Evolutionary conservation across 2,113 vertebrate species (phyloP), one percentile per base, ranked within the genome.

Genomic region (Sterna hirundo): DNA sequence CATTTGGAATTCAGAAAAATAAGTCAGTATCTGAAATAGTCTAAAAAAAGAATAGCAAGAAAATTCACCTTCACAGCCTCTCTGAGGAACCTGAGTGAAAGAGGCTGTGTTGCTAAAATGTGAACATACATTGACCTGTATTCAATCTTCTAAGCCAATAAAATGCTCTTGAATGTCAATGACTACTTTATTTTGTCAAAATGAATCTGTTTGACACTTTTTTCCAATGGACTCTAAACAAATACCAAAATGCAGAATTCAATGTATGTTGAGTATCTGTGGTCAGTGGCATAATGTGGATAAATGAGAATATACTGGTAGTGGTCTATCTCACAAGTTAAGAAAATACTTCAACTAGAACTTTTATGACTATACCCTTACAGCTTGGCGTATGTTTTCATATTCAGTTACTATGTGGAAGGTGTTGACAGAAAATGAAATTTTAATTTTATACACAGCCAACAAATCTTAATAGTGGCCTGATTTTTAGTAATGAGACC

Each of bases 391-490:
- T 93, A 58, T 94, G 92, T 97, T 97, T 96, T 95, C 94, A 87
- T 96, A 87, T 94, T 96, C 95, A 85, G 88, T 94, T 94, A 91
- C 88, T 91, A 79, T 91, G 94, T 91, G 81, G 91, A 97, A 97
- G 94, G 97, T 96, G 97, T 97, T 96, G 97, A 97, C 96, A 95
- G 95, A 96, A 95, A 97, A 96, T 95, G 95, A 97, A 97, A 95
- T 96, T 97, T 96, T 92, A 94, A 95, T 95, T 97, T 95, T 94
- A 88, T 87, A 94, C 94, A 92, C 83, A 96, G 96, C 97, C 96
- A 97, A 96, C 77, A 96, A 95, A 94, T 97, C 93, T 97, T 97
- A 97, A 96, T 96, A 90, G 91, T 87, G 91, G 89, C 94, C 97
- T 93, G 86, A 94, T 97, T 97, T 97, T 97, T 97, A 87, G 95